Conservation (phyloP, 64 coral and sea anemone species). For the Dendrophyllia cribrosa region DNA sequence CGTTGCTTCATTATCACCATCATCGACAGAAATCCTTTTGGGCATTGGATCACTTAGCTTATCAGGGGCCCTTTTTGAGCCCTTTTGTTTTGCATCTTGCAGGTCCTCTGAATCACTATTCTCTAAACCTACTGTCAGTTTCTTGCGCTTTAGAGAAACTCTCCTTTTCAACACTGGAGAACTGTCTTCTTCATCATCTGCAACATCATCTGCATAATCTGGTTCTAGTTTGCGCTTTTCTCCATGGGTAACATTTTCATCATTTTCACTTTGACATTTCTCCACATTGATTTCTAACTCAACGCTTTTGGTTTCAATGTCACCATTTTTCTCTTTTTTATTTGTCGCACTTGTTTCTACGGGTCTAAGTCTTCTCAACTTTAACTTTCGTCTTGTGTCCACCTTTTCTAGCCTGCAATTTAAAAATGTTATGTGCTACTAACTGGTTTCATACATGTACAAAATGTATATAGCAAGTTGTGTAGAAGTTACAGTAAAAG, state of each 20-base stretch:
- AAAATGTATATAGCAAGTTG: too few species aligned
- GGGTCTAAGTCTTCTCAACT: not conserved
- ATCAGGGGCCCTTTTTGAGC: constrained; percentile 6
- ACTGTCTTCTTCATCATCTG: constrained; percentile 3
- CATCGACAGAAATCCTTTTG: constrained; percentile 5
- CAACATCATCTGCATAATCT: not conserved
- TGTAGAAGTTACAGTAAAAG: too few species aligned
- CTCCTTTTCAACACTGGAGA: not conserved
- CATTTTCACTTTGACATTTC: not conserved
- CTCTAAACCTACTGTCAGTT: not conserved
- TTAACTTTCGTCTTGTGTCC: not conserved
- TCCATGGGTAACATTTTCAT: not conserved
- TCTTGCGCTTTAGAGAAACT: constrained; percentile 7
- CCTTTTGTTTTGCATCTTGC: not conserved
- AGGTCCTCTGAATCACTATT: not conserved
- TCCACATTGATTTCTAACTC: not conserved
- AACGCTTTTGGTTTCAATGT: not conserved
- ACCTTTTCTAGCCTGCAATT: not conserved
- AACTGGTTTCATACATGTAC: too few species aligned
- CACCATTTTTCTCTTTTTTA: not conserved
- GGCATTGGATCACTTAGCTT: not conserved
- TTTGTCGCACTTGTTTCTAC: not conserved
- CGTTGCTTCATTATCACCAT: not conserved
- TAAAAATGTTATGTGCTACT: not conserved
- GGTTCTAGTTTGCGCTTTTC: constrained; percentile 23